Conservation (phyloP, 92 coral and sea anemone species). For the Chrysogorgia sp. region DNA sequence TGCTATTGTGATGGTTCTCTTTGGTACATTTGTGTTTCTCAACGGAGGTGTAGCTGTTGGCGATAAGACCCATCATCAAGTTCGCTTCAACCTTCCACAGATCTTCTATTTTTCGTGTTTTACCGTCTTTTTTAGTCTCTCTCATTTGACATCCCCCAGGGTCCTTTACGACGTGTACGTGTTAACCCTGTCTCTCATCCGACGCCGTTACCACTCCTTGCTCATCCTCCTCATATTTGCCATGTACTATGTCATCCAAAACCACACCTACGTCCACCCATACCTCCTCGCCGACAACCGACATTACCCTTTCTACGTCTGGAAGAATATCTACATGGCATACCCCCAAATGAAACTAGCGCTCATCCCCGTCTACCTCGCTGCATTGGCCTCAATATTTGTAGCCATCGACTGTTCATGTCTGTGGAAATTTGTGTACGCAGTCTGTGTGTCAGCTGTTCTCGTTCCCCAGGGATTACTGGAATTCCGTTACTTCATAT, state of each 20-base stretch:
- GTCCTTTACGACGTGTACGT: slow-evolving; percentile 29
- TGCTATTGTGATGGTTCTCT: slow-evolving; percentile 63
- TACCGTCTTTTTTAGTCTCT: slow-evolving; percentile 69
- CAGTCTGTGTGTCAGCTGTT: slow-evolving; percentile 66
- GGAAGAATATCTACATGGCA: slow-evolving; percentile 87
- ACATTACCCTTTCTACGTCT: slow-evolving; percentile 90
- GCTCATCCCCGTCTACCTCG: slow-evolving; percentile 70
- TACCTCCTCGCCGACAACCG: slow-evolving; percentile 94
- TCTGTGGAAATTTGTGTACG: slow-evolving; percentile 77
- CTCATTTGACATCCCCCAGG: slow-evolving; percentile 63
- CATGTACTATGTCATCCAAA: slow-evolving; percentile 54
- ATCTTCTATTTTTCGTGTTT: slow-evolving; percentile 79
- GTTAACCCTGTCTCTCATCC: slow-evolving; percentile 42
- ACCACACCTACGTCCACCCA: slow-evolving; percentile 80
- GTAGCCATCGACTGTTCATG: slow-evolving; percentile 58
- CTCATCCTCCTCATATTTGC: slow-evolving; percentile 22
- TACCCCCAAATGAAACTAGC: slow-evolving; percentile 74
- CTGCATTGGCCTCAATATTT: slow-evolving; percentile 63
- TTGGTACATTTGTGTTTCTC: slow-evolving; percentile 62
- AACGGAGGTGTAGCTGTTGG: slow-evolving; percentile 92
- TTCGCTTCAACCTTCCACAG: slow-evolving; percentile 88
- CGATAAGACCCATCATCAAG: slow-evolving; percentile 76
- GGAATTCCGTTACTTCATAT: slow-evolving; percentile 90
- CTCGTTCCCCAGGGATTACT: slow-evolving; percentile 83
- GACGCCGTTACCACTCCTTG: slow-evolving; percentile 50